phyloP scores from a whole-genome alignment of 2,888 invertebrate genomes.

The Nomada lathburiana region DNA sequence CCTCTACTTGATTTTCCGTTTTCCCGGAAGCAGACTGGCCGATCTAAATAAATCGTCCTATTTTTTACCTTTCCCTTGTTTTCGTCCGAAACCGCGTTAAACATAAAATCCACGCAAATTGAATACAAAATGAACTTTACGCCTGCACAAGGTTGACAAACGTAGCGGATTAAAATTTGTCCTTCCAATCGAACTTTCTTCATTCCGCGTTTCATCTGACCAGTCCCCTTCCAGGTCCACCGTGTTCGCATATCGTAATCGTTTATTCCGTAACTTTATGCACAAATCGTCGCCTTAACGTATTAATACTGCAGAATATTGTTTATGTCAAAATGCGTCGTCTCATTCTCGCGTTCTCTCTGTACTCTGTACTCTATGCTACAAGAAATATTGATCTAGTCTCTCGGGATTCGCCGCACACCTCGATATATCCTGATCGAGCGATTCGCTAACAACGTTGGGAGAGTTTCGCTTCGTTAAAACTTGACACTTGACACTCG shows the following conservation, averaged over 20 bases:
- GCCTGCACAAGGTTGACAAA: neutral
- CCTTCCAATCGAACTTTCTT: neutral
- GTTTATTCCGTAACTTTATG: constrained; percentile 66
- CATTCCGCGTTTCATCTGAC: neutral
- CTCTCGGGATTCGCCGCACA: constrained; percentile 33
- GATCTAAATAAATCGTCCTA: too few relatives aligned
- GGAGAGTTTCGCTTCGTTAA: constrained; percentile 12
- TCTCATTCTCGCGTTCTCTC: constrained; percentile 29
- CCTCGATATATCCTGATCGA: constrained; percentile 12
- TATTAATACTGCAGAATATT: constrained; percentile 83
- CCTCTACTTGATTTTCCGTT: constrained; percentile 51
- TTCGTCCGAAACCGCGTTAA: too few relatives aligned
- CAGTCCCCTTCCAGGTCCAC: constrained; percentile 44
- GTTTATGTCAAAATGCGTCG: constrained; percentile 75
- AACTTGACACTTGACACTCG: constrained; percentile 1
- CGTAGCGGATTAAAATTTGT: neutral
- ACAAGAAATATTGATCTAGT: constrained; percentile 71
- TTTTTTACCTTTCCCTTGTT: too few relatives aligned
- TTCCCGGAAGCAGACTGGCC: constrained; percentile 60
- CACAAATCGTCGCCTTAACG: constrained; percentile 76
- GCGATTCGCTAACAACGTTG: constrained; percentile 4
- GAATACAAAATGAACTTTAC: neutral
- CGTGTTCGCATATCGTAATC: constrained; percentile 58
- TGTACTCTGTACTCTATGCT: constrained; percentile 62
- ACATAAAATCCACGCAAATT: neutral